Evolutionary conservation across 1,140 invertebrate genomes (phyloP).

Genomic region (Drosophila sechellia): DNA sequence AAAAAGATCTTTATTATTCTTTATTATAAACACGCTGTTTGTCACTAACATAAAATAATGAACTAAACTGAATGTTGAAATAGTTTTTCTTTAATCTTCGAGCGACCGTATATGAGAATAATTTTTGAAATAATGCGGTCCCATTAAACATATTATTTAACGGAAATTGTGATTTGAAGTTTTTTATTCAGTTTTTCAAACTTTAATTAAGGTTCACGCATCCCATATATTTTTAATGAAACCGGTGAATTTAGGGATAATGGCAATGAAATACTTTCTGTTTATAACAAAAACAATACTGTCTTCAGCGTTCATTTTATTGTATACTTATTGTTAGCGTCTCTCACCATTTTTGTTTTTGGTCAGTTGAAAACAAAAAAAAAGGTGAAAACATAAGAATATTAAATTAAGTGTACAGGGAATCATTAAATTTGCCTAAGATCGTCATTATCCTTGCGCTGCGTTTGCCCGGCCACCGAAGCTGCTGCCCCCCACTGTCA

Average conservation of each 20-base stretch:
- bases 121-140: too few relatives aligned
- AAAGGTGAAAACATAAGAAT: constrained; percentile 40
- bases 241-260: background rate
- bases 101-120: too few relatives aligned
- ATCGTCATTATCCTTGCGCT: constrained; percentile 18
- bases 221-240: background rate
- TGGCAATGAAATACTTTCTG: constrained; percentile 26
- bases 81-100: too few relatives aligned
- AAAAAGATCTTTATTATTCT: background rate
- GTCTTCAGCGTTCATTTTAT: constrained; percentile 51
- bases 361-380: constrained; percentile 33
- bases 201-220: background rate
- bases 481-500: constrained; percentile 2
- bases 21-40: background rate
- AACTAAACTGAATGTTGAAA: too few relatives aligned
- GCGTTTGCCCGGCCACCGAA: constrained; percentile 10
- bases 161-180: background rate
- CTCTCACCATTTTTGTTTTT: constrained; percentile 29
- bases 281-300: constrained; percentile 71
- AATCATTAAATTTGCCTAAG: constrained; percentile 50
- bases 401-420: constrained; percentile 53
- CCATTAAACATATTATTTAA: too few relatives aligned
- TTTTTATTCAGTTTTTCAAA: background rate
- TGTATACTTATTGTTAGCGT: constrained; percentile 42
- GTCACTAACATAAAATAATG: too few relatives aligned